phyloP scores from a whole-genome alignment of 2,888 invertebrate species.

The Dilophus febrilis region DNA sequence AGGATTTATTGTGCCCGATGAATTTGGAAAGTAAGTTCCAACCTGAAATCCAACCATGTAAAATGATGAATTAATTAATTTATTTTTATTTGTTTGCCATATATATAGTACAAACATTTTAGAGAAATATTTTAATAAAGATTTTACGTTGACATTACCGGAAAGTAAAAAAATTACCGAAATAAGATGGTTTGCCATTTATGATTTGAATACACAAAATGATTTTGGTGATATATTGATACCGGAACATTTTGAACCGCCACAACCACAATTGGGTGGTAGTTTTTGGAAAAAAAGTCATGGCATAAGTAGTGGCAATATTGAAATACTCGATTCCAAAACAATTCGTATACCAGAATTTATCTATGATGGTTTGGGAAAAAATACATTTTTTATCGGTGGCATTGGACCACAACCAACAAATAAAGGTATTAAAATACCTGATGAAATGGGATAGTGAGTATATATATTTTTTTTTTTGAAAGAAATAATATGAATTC shows the following conservation, averaged over 20 bases:
- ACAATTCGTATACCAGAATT: conserved; percentile 61
- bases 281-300: conserved; percentile 42
- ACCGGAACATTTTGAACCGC: conserved; percentile 80
- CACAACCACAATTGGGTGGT: conserved; percentile 42
- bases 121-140: conserved; percentile 70
- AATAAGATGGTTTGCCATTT: conserved; percentile 77
- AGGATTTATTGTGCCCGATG: conserved; percentile 81
- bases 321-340: conserved; percentile 64
- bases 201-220: conserved; percentile 72
- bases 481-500: background rate
- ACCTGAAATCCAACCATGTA: background rate
- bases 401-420: conserved; percentile 80
- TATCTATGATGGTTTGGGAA: conserved; percentile 58
- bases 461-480: conserved; percentile 24
- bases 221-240: conserved; percentile 80
- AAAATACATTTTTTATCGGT: conserved; percentile 70
- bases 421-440: conserved; percentile 61
- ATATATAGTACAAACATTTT: conserved; percentile 61
- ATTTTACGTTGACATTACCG: conserved; percentile 63
- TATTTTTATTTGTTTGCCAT: too few relatives aligned
- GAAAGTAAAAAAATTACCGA: conserved; percentile 74
- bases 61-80: too few relatives aligned
- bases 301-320: conserved; percentile 45
- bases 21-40: conserved; percentile 64
- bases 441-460: conserved; percentile 87